Evolutionary conservation across 2,113 vertebrate species (phyloP).

Genomic region (Heptranchias perlo): DNA sequence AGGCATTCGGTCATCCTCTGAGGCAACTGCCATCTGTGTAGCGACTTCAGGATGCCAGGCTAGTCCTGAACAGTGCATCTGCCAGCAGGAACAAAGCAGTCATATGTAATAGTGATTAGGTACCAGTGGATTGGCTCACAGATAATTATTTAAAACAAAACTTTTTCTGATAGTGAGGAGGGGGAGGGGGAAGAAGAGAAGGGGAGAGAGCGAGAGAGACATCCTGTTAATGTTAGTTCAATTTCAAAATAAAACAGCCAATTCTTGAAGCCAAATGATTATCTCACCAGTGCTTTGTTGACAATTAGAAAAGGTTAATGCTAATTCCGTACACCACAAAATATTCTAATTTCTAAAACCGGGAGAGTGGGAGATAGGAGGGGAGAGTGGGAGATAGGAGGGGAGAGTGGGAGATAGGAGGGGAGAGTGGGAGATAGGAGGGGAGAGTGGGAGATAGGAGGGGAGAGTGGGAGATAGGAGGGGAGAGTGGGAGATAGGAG

Average conservation of each 20-base stretch:
- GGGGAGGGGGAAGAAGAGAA: background rate
- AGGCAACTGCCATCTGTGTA: constrained; percentile 88
- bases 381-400: background rate
- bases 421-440: background rate
- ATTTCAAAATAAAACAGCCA: too few relatives aligned
- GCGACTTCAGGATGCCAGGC: constrained; percentile 94
- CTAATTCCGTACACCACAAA: too few relatives aligned
- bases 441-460: background rate
- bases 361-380: background rate
- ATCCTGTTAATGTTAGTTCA: too few relatives aligned
- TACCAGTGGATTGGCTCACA: background rate
- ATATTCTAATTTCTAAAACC: too few relatives aligned
- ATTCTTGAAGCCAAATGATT: too few relatives aligned
- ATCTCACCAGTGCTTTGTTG: too few relatives aligned
- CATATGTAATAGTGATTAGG: too few relatives aligned
- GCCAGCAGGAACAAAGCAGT: background rate
- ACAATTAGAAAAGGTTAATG: too few relatives aligned
- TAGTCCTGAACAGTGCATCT: constrained; percentile 97
- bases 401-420: background rate
- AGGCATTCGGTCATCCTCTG: constrained; percentile 87
- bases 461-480: background rate
- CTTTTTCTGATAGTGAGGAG: background rate
- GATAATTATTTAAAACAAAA: background rate
- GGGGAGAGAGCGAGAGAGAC: background rate
- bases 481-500: background rate